Evolutionary conservation across 2,113 vertebrate genomes (phyloP), one percentile per base, ranked within the genome.

Genomic region (Shinisaurus crocodilurus): DNA sequence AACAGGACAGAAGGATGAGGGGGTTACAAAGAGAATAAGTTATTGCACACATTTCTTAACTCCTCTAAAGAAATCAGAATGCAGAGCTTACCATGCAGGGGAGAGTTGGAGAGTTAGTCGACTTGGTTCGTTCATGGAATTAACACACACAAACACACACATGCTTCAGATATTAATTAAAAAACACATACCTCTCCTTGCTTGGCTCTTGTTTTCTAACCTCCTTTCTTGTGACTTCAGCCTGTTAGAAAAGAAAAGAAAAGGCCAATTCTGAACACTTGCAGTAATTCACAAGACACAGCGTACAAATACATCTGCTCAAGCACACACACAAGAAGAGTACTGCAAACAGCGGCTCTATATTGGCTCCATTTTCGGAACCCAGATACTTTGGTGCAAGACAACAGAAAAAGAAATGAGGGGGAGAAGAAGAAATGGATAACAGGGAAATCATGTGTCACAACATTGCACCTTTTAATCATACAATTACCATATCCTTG

Each of bases 151-250:
- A 48, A 4, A 40, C 34, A 57, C 23, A 54, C 32, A 40, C 29
- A 3, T n/a, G 5, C 43, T 70, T 84, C 9, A 86, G 75, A 43
- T 48, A 89, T 81, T 10, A 8, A 70, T 86, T 91, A 91, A 12
- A 92, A 91, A 8, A n/a, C 95, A n/a, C n/a, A 8, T 97, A 98
- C 97, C 97, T 97, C 94, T 92, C 95, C 90, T 54, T 90, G 93
- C 72, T 89, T 15, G 80, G 63, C 0, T 96, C 96, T 90, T 95
- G 90, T 1, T 87, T 82, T 92, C 89, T 96, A 89, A 7, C 89
- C 70, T 95, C 93, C n/a, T 81, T 90, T 54, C 87, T 95, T 65
- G 72, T 92, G 6, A 1, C 77, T 90, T 96, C 96, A 86, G 83
- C 85, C 97, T 98, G 93, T 48, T 97, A 96, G 6, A 88, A 10